phyloP scores from a whole-genome alignment of 2,888 invertebrate species.

The Netelia virgata region DNA sequence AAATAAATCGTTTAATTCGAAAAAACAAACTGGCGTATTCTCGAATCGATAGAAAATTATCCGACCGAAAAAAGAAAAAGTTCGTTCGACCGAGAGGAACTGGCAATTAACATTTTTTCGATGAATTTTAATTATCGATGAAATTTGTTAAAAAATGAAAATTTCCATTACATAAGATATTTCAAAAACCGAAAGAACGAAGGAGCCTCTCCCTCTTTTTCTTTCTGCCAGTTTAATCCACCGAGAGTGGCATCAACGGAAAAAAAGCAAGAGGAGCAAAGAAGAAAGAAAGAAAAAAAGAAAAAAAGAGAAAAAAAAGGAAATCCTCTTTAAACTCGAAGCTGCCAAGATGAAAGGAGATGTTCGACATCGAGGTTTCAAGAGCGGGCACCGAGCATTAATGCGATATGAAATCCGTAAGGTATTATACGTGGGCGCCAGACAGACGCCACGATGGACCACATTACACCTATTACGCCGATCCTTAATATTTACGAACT shows the following conservation, averaged over 20 bases:
- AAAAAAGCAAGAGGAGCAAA: conserved; percentile 6
- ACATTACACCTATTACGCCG: conserved; percentile 44
- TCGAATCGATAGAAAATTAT: no score
- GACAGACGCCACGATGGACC: conserved; percentile 57
- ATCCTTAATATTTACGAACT: conserved; percentile 45
- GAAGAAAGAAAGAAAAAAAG: conserved; percentile 6
- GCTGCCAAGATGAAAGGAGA: conserved; percentile 66
- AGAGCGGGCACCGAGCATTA: conserved; percentile 57
- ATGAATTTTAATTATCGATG: no score
- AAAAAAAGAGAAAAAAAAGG: conserved; percentile 25
- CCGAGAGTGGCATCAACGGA: conserved; percentile 15
- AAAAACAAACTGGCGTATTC: no score
- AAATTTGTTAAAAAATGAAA: no score
- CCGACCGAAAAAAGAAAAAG: no score
- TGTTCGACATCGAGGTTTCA: conserved; percentile 61
- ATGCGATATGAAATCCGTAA: conserved; percentile 43
- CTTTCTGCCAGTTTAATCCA: conserved; percentile 44
- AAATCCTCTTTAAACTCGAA: conserved; percentile 61
- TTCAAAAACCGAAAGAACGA: neutral
- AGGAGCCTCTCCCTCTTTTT: conserved; percentile 21
- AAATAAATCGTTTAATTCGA: no score
- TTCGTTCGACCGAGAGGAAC: no score
- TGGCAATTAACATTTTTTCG: no score
- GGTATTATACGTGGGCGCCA: conserved; percentile 54
- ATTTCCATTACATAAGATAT: neutral